Percentiles rank a stretch among this genome's conserved stretches.
Conservation (phyloP, 23 tunicate species). For the Oikopleura dioica region DNA sequence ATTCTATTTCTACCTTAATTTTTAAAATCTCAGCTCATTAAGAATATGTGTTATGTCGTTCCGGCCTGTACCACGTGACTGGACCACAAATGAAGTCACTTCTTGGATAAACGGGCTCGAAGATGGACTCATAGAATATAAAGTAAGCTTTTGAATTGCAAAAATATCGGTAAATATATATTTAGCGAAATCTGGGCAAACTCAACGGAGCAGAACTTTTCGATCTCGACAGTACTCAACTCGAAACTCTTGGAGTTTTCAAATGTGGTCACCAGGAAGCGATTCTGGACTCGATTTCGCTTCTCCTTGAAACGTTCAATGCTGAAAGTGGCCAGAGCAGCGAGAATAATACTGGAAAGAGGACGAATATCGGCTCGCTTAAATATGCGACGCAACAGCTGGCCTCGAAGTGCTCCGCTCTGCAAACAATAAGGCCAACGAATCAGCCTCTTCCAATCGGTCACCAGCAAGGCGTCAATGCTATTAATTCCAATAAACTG, state of each 20-base stretch:
- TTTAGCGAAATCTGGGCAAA: too few species aligned
- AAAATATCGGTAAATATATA: too few species aligned
- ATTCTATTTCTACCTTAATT: too few species aligned
- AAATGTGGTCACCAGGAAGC: neutral
- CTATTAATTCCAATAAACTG: neutral
- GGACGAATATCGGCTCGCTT: too few species aligned
- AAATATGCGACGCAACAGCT: neutral
- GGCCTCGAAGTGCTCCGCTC: neutral
- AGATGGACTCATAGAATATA: neutral
- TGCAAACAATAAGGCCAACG: neutral
- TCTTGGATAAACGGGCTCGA: neutral
- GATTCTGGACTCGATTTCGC: neutral
- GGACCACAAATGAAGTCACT: neutral
- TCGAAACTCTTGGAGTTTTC: neutral
- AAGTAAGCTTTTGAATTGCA: too few species aligned
- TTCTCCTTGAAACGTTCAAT: too few species aligned
- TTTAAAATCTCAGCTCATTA: too few species aligned
- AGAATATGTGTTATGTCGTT: too few species aligned
- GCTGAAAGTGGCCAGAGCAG: too few species aligned
- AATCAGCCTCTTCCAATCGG: neutral
- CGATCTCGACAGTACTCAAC: neutral
- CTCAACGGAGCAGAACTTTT: neutral
- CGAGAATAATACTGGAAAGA: too few species aligned
- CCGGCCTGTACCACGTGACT: too few species aligned
- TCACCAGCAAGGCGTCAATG: neutral